Conservation (phyloP, 2,888 invertebrate genomes). For the Aphidius colemani region DNA sequence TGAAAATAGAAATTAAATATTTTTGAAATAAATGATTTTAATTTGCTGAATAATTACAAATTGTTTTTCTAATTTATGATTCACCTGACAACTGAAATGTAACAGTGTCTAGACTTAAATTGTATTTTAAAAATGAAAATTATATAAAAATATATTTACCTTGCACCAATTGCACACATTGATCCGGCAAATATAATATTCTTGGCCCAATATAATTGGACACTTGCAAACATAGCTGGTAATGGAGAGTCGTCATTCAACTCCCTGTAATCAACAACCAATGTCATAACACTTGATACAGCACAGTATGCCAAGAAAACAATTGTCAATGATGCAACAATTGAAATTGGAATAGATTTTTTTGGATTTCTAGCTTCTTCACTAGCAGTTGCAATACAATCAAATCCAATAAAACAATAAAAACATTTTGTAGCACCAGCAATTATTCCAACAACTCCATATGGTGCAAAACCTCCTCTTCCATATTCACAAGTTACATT, state of each 20-base stretch:
- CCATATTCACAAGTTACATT: conserved; percentile 57
- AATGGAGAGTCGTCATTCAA: conserved; percentile 75
- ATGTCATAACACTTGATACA: conserved; percentile 84
- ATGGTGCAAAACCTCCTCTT: conserved; percentile 83
- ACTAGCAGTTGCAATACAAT: conserved; percentile 86
- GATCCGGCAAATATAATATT: conserved; percentile 85
- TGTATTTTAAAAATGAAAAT: no score
- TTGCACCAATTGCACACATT: conserved; percentile 77
- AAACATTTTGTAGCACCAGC: conserved; percentile 86
- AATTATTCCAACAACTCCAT: conserved; percentile 78
- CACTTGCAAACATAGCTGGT: conserved; percentile 72
- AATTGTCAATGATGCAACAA: conserved; percentile 79
- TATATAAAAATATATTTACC: conserved; percentile 60
- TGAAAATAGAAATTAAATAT: conserved; percentile 63
- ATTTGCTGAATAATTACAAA: no score
- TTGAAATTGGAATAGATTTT: conserved; percentile 86
- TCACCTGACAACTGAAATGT: no score
- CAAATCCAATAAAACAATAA: conserved; percentile 94
- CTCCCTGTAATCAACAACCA: conserved; percentile 82
- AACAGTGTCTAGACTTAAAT: no score
- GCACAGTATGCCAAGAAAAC: conserved; percentile 90
- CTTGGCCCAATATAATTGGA: conserved; percentile 76
- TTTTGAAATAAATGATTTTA: no score
- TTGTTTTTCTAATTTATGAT: no score
- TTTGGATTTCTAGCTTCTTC: conserved; percentile 91